These are phyloP conservation scores for Mnemiopsis leidyi DNA, from an alignment of 37 sponge, comb jelly and placozoan species.

Conservation along the genomic window DNA sequence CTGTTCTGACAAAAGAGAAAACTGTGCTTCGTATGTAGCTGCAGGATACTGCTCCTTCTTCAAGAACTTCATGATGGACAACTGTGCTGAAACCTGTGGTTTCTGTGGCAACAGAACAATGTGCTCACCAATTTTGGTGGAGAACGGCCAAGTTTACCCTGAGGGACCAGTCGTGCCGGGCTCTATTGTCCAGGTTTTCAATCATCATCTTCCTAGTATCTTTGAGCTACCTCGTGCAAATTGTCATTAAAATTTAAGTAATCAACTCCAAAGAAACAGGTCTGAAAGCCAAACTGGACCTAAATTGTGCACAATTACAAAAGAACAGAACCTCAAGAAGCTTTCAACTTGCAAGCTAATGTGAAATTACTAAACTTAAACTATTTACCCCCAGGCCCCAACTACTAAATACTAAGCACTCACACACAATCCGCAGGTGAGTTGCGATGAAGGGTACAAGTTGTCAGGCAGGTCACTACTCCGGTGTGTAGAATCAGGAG, in stretches of 20 bases:
- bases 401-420: too few relatives aligned
- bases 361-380: too few relatives aligned
- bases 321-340: too few relatives aligned
- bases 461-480: neutral
- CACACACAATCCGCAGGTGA: neutral
- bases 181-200: neutral
- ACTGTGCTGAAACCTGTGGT: slow-evolving; percentile 29
- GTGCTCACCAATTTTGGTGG: neutral
- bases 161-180: neutral
- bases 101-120: neutral
- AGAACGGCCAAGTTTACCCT: neutral
- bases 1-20: neutral
- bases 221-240: too few relatives aligned
- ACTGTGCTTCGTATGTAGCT: neutral
- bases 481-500: neutral
- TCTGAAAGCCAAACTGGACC: too few relatives aligned
- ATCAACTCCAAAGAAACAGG: too few relatives aligned
- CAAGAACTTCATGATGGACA: slow-evolving; percentile 34
- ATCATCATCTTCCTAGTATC: too few relatives aligned
- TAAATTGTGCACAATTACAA: too few relatives aligned
- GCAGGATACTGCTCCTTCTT: slow-evolving; percentile 43
- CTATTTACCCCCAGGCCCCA: too few relatives aligned
- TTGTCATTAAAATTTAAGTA: too few relatives aligned
- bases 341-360: too few relatives aligned
- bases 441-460: neutral